Evolutionary conservation across 2,888 invertebrate genomes (phyloP).

Genomic region (Ptilodon capucinus): DNA sequence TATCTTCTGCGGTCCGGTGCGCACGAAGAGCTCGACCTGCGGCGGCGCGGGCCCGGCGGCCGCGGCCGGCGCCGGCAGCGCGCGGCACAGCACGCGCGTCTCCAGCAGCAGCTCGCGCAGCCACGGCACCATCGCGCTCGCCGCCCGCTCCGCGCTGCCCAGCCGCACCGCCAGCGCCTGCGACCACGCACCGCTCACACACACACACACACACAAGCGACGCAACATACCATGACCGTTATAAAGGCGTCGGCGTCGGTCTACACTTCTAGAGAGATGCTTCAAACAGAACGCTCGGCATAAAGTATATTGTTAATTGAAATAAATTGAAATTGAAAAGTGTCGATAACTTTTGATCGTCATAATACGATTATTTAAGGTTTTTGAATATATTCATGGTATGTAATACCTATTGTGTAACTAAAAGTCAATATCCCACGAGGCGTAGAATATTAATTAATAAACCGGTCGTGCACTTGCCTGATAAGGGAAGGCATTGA

Average conservation of each 20-base stretch:
- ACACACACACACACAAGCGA: neutral
- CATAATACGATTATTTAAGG: too few species aligned
- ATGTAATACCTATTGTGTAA: too few species aligned
- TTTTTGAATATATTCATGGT: too few species aligned
- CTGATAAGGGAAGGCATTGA: conserved; percentile 82
- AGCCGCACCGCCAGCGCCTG: conserved; percentile 83
- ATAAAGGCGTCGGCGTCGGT: too few species aligned
- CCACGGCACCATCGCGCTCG: conserved; percentile 76
- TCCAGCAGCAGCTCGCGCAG: conserved; percentile 83
- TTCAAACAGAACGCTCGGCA: too few species aligned
- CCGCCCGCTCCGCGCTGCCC: conserved; percentile 81
- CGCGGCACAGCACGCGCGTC: conserved; percentile 72
- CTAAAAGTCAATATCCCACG: too few species aligned
- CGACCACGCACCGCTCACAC: neutral
- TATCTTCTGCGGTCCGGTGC: conserved; percentile 83
- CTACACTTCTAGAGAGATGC: too few species aligned
- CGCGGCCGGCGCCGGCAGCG: conserved; percentile 39
- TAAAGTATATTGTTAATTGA: too few species aligned
- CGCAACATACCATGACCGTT: neutral
- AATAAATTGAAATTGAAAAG: too few species aligned
- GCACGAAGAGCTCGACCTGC: conserved; percentile 87
- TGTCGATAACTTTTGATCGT: too few species aligned
- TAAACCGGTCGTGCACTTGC: too few species aligned
- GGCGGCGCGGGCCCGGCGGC: conserved; percentile 54
- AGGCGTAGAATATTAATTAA: too few species aligned